phyloP scores from a whole-genome alignment of 2,888 invertebrate genomes.

The Priocnemis perturbator region DNA sequence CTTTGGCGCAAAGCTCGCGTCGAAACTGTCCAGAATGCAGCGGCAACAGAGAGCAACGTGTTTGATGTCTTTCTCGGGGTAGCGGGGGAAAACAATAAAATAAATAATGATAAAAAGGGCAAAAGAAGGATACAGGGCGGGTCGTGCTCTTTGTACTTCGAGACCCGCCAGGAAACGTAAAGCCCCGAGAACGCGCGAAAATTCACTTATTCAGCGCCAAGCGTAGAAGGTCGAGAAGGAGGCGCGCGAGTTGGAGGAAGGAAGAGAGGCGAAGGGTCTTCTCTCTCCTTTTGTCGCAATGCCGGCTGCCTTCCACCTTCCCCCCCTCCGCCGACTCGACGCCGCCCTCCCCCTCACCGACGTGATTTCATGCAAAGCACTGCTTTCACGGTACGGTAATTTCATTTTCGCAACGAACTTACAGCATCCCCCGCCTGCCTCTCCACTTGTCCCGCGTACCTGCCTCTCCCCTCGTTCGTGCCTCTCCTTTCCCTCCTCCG shows the following conservation, averaged over 20 bases:
- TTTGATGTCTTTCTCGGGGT: neutral
- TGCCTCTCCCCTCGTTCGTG: conserved; percentile 13
- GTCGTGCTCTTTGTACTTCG: conserved; percentile 6
- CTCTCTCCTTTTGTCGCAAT: conserved; percentile 8
- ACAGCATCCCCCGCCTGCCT: conserved; percentile 35
- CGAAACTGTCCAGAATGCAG: too few species aligned
- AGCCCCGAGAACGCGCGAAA: conserved; percentile 49
- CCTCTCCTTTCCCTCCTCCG: conserved; percentile 18
- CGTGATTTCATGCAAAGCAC: conserved; percentile 65
- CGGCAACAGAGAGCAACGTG: too few species aligned
- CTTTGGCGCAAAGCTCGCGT: neutral
- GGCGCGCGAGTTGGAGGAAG: neutral
- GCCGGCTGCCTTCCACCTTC: conserved; percentile 17
- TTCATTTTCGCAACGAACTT: conserved; percentile 68
- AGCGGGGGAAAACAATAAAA: neutral
- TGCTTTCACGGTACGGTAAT: conserved; percentile 68
- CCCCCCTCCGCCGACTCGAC: conserved; percentile 20
- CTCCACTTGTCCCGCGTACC: neutral
- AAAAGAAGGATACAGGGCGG: neutral
- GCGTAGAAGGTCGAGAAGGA: conserved; percentile 18
- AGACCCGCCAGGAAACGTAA: conserved; percentile 36
- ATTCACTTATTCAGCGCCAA: conserved; percentile 57
- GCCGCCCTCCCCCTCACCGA: conserved; percentile 31
- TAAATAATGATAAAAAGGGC: neutral
- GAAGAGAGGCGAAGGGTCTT: neutral